Evolutionary conservation across 2,888 invertebrate genomes (phyloP).

Genomic region (Standfussiana lucernea): DNA sequence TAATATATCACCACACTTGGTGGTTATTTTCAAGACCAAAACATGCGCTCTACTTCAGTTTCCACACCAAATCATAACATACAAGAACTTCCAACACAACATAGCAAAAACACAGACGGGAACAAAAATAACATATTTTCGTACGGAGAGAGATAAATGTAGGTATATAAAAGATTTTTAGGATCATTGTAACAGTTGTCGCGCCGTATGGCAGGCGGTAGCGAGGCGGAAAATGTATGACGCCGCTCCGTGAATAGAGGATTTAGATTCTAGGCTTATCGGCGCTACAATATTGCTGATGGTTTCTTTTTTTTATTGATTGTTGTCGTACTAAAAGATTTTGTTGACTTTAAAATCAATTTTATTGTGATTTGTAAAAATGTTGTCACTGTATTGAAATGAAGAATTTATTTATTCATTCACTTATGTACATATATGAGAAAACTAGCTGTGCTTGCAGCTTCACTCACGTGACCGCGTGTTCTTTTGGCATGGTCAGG

Average conservation of each 20-base stretch:
- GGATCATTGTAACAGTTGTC: constrained; percentile 66
- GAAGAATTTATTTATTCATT: no score
- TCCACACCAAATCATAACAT: constrained; percentile 3
- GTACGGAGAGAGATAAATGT: constrained; percentile 41
- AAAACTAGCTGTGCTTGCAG: no score
- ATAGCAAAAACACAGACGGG: constrained; percentile 34
- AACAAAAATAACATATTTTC: constrained; percentile 47
- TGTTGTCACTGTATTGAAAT: no score
- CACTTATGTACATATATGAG: no score
- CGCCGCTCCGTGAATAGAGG: constrained; percentile 21
- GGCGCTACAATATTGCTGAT: neutral
- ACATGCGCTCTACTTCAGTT: neutral
- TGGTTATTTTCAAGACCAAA: neutral
- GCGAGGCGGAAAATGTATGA: constrained; percentile 58
- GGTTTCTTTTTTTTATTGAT: constrained; percentile 6
- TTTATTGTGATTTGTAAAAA: no score
- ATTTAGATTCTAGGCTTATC: constrained; percentile 29
- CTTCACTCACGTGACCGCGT: no score
- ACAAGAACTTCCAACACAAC: neutral
- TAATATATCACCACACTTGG: neutral
- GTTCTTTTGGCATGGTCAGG: no score
- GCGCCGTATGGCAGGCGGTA: constrained; percentile 68
- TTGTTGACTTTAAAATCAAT: neutral
- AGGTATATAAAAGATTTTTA: constrained; percentile 66
- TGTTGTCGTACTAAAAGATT: neutral